Evolutionary conservation across 1,140 invertebrate species (phyloP).

Genomic region (Bombus consobrinus): DNA sequence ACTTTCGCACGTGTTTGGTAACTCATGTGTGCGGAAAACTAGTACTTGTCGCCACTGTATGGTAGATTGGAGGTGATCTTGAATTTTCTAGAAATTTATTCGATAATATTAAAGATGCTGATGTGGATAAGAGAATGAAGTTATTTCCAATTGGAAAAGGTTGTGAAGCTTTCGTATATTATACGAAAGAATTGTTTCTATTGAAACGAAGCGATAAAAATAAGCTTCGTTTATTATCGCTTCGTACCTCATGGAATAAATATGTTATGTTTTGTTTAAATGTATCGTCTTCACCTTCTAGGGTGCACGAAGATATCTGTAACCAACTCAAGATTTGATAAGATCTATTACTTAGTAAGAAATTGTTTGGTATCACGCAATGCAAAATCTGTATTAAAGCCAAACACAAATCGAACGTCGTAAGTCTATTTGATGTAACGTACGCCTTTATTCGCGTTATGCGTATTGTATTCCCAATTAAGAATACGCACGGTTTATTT

Average conservation of each 20-base stretch:
- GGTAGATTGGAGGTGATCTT: neutral
- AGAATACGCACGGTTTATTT: conserved; percentile 17
- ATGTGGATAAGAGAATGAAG: neutral
- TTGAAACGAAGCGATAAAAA: no score
- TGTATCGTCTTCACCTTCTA: neutral
- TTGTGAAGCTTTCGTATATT: neutral
- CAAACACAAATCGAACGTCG: neutral
- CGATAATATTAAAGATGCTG: no score
- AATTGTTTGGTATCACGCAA: neutral
- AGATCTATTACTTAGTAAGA: neutral
- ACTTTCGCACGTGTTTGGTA: neutral
- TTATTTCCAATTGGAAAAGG: neutral
- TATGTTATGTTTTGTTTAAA: neutral
- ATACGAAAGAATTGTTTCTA: neutral
- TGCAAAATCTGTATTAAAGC: neutral
- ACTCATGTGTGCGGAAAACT: neutral
- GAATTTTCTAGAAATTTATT: neutral
- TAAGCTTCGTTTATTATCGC: neutral
- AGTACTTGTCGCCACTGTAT: neutral
- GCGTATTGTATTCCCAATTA: conserved; percentile 28
- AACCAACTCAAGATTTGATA: neutral
- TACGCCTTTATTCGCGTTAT: conserved; percentile 4
- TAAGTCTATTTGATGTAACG: neutral
- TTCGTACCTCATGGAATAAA: neutral
- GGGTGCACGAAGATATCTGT: neutral